These are phyloP conservation scores for Melanocharis versteri DNA, from an alignment of 2,113 vertebrate genomes.

Conservation along the genomic window DNA sequence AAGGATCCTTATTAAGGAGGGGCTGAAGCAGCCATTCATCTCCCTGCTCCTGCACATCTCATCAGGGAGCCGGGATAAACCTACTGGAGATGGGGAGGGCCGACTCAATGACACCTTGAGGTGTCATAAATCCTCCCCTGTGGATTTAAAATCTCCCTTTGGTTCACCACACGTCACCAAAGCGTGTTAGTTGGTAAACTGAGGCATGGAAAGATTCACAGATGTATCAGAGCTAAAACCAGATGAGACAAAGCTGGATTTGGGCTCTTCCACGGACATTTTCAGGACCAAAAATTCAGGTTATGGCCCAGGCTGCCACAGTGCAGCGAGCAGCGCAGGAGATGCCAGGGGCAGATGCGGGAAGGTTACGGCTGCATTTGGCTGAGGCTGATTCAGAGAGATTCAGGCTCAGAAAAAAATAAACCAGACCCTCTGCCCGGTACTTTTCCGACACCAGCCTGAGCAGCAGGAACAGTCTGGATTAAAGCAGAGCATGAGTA, in stretches of 20 bases:
- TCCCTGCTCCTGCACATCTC: background rate
- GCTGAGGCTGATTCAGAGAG: background rate
- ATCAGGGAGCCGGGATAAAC: background rate
- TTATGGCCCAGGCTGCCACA: accelerated
- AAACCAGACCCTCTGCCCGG: background rate
- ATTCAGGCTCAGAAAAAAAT: background rate
- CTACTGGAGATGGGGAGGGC: accelerated
- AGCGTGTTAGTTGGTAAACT: accelerated
- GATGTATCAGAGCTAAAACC: background rate
- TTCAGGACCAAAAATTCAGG: background rate
- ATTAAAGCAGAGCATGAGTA: slow-evolving; percentile 54
- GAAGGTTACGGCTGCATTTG: background rate
- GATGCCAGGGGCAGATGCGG: background rate
- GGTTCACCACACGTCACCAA: accelerated
- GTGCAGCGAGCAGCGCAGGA: background rate
- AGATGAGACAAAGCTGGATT: accelerated
- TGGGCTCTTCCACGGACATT: background rate
- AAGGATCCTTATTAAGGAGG: background rate
- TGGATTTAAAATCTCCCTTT: background rate
- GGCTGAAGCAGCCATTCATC: background rate
- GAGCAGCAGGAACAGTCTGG: slow-evolving; percentile 27
- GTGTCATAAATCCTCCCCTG: background rate
- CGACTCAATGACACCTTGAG: accelerated
- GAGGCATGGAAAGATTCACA: background rate
- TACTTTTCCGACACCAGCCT: background rate